Evolutionary conservation across 2,113 vertebrate species (phyloP).

Genomic region (Eidolon helvum): DNA sequence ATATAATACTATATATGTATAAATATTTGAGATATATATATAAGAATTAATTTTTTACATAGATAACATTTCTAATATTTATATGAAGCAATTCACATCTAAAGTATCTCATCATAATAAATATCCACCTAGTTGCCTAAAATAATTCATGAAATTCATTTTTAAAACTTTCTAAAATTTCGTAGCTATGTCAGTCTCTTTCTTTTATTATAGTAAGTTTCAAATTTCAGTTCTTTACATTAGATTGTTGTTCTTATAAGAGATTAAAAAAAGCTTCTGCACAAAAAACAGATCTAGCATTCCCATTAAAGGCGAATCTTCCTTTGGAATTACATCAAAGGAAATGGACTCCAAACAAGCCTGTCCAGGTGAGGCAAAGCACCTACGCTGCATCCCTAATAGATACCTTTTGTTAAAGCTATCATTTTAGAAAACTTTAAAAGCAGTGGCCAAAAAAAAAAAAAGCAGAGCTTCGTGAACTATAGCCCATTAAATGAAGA

Average conservation of each 20-base stretch:
- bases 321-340: neutral
- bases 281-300: neutral
- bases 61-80: neutral
- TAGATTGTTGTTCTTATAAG: neutral
- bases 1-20: neutral
- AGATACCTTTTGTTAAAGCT: neutral
- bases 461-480: neutral
- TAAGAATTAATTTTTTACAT: neutral
- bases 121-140: neutral
- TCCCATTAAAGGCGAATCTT: neutral
- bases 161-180: neutral
- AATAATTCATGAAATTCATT: neutral
- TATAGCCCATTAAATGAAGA: neutral
- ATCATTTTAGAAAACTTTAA: conserved; percentile 11
- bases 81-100: neutral
- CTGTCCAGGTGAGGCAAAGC: neutral
- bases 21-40: neutral
- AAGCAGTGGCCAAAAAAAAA: neutral
- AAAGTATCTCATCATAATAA: neutral
- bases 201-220: neutral
- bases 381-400: neutral
- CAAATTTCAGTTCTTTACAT: neutral
- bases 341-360: conserved; percentile 16
- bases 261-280: neutral
- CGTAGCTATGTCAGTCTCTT: neutral